Conservation (phyloP, 2,888 invertebrate genomes). For the Caenorhabditis afra region DNA sequence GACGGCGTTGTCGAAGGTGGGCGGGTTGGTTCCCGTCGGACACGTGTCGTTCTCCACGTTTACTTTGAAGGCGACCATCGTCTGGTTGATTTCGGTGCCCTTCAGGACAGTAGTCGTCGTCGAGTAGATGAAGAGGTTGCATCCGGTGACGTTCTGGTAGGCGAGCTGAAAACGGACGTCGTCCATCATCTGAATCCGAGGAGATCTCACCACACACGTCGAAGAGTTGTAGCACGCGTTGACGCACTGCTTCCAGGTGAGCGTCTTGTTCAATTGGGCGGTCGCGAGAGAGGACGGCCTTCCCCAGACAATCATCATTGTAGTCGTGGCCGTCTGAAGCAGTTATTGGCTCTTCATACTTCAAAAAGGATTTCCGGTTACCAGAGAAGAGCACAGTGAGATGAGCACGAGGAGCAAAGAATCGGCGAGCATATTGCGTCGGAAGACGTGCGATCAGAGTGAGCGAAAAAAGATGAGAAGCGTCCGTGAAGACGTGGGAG, state of each 20-base stretch:
- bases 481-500: neutral
- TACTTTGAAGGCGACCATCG: slow-evolving; percentile 27
- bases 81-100: neutral
- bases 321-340: slow-evolving; percentile 13
- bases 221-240: neutral
- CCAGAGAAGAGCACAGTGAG: neutral
- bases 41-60: slow-evolving; percentile 5
- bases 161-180: slow-evolving; percentile 26
- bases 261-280: slow-evolving; percentile 4
- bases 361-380: neutral
- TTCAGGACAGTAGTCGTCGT: neutral
- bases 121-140: slow-evolving; percentile 13
- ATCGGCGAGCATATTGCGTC: neutral
- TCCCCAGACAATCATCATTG: slow-evolving; percentile 41
- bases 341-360: neutral
- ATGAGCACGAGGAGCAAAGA: neutral
- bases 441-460: neutral
- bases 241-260: slow-evolving; percentile 20
- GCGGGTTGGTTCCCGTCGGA: slow-evolving; percentile 30
- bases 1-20: slow-evolving; percentile 35
- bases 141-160: slow-evolving; percentile 24
- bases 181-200: neutral
- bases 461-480: neutral
- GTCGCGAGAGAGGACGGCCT: slow-evolving; percentile 19
- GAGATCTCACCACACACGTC: slow-evolving; percentile 17